Evolutionary conservation across 2,113 vertebrate species (phyloP), one percentile per base, ranked within the genome.

Genomic region (Ictalurus furcatus): DNA sequence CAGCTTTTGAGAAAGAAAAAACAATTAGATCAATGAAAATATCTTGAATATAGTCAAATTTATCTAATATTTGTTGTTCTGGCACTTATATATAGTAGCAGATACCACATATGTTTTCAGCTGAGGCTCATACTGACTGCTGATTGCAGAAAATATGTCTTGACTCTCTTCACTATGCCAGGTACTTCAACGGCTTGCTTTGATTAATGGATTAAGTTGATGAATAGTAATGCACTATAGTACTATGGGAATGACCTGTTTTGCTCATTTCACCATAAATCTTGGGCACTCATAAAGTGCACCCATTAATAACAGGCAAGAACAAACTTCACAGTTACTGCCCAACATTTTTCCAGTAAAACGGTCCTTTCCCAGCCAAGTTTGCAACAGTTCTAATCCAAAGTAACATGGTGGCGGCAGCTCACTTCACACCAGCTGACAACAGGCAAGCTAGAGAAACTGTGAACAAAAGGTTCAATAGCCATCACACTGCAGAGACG

Each of bases 381-480:
- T 59, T 4, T 23, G 1, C 37, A 84, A 48, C 37, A 34, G 69
- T 63, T 74, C 30, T 21, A 73, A 40, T n/a, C 52, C 54, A 63
- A 88, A 63, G 63, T 61, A 52, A 21, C 56, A 84, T 67, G 44
- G 25, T 67, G 59, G 83, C 12, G 52, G 48, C 34, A 13, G 61
- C 59, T 78, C 59, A 89, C 56, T 85, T 89, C 59, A 52, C 73
- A 65, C 44, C 58, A 89, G 83, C 83, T 84, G 83, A 85, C n/a
- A 79, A 80, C 44, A 54, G 73, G 84, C 58, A 56, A 89, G 48
- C 84, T 56, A 30, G 48, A 79, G 69, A 54, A 76, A 65, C 37
- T 12, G 44, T 76, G 74, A 89, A 89, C 88, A 89, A 89, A 93
- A 94, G 93, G 90, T 91, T 93, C 91, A 94, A 90, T 91, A 91